Base-by-base conservation (phyloP, 2,888 invertebrate genomes). In the Gortyna flavago region DNA sequence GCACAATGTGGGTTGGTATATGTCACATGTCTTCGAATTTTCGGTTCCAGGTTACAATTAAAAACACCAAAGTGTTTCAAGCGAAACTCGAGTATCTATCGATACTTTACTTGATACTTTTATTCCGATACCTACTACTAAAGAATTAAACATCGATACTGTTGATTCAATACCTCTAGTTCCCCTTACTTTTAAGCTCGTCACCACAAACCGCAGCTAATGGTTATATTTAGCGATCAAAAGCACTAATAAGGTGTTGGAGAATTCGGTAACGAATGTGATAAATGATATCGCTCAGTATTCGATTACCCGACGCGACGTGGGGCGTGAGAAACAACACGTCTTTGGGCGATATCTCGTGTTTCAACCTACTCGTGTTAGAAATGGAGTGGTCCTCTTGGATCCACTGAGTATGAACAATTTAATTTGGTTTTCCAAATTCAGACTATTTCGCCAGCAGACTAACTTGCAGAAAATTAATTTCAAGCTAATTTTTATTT, bases 211-310 rank as follows among this genome's bases (percentile, higher is more conserved):
- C 83, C 82, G 51, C 85, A 85, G 79, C 77, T 84, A 87, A 84
- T 81, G 77, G 79, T 84, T 89, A 88, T 88, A 89, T 89, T 91
- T 92, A 92, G 91, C 84, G 87, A 88, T 84, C 85, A 87, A 88
- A 89, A 90, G 87, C 88, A 89, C 89, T 90, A 90, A 90, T 89
- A 89, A 89, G 88, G 88, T 88, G 90, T 86, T 89, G 83, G 87
- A 89, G 89, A 91, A 92, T 93, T 94, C 88, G 89, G 93, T 92
- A 92, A 93, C 90, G 91, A 92, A 90, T 91, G 89, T 94, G 95
- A 93, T 94, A 95, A 94, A 95, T 93, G 94, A 95, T 94, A 94
- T 91, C 87, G 87, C 86, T 89, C 83, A 91, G 93, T 93, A 89
- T 95, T 89, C 77, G 88, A 90, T 94, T 93, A 92, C 93, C 86